Percentiles rank a stretch among this genome's conserved stretches.
phyloP scores from a whole-genome alignment of 2,888 invertebrate genomes.

The Synanthedon myopaeformis region DNA sequence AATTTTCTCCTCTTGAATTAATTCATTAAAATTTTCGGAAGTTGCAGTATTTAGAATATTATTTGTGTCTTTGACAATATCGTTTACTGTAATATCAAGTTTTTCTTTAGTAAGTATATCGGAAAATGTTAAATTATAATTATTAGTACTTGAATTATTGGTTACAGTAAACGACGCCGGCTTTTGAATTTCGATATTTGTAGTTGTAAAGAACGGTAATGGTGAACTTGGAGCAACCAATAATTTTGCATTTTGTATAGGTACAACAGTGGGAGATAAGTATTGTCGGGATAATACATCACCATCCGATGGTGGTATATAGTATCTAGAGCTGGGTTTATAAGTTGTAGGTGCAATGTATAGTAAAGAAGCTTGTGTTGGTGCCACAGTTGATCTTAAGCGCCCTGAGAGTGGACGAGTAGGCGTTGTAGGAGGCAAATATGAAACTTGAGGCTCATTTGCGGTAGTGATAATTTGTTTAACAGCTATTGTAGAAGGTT shows the following conservation, averaged over 20 bases:
- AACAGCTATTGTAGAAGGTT: slow-evolving; percentile 25
- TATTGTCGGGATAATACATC: slow-evolving; percentile 32
- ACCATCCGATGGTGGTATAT: slow-evolving; percentile 34
- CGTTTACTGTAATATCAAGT: slow-evolving; percentile 46
- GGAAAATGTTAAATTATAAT: slow-evolving; percentile 45
- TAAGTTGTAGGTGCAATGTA: slow-evolving; percentile 44
- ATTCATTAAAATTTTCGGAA: slow-evolving; percentile 27
- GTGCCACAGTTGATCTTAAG: slow-evolving; percentile 13
- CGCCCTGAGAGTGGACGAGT: slow-evolving; percentile 19
- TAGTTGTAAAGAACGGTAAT: slow-evolving; percentile 15
- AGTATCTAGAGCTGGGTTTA: slow-evolving; percentile 34
- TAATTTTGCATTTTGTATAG: slow-evolving; percentile 24
- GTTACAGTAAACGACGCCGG: slow-evolving; percentile 21
- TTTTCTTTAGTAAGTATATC: slow-evolving; percentile 57
- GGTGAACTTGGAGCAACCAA: slow-evolving; percentile 23
- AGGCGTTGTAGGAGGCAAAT: slow-evolving; percentile 25
- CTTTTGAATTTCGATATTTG: slow-evolving; percentile 13
- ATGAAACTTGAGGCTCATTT: slow-evolving; percentile 21
- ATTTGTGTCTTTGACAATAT: slow-evolving; percentile 51
- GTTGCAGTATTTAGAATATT: slow-evolving; percentile 36
- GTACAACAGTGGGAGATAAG: slow-evolving; percentile 25
- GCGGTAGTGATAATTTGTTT: slow-evolving; percentile 22
- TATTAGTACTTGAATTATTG: slow-evolving; percentile 24
- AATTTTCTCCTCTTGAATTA: slow-evolving; percentile 22
- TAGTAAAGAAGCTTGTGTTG: slow-evolving; percentile 32